Evolutionary conservation across 1,140 invertebrate species (phyloP), one percentile per base, ranked within the genome.

Genomic region (Drosophila cardini): DNA sequence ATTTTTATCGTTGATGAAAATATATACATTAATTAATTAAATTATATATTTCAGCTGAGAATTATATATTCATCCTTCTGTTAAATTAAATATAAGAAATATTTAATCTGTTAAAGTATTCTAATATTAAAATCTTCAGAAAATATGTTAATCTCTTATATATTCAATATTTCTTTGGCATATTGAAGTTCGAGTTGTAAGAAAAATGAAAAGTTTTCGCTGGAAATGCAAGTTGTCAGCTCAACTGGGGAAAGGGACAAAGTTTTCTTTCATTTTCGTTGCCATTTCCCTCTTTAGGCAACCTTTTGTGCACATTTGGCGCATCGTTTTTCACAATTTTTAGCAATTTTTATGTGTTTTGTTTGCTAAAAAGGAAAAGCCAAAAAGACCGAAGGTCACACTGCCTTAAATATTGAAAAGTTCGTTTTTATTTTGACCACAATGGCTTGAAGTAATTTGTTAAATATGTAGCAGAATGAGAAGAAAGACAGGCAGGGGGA

Each of bases 371-470:
- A 82, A 83, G 62, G 60, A 61, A 52, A 64, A 46, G n/a, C 21
- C 9, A 56, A 18, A 16, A 7, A 43, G 40, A 34, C 30, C 42
- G 26, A 57, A 83, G 42, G 52, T 56, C 80, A 46, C 70, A 87
- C 55, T 72, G 78, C 53, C 68, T 71, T 69, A 61, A 87, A 82
- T 80, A 82, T 71, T 72, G 77, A 68, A 81, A 87, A 87, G 53
- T 84, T 89, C 21, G 21, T 26, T 86, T 45, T 50, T 18, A 36
- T 52, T 16, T 52, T 52, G 32, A 4, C 9, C 62, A 69, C 84
- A 78, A 85, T 68, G 69, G 45, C 62, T 80, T 60, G 46, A 40
- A 38, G 75, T 82, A 89, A 89, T 89, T 89, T 89, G 84, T 89
- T 89, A 71, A 77, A 73, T 71, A 72, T 52, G 43, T 36, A 70